Evolutionary conservation across 2,888 invertebrate genomes (phyloP), one percentile per base, ranked within the genome.

Genomic region (Ochropleura plecta): DNA sequence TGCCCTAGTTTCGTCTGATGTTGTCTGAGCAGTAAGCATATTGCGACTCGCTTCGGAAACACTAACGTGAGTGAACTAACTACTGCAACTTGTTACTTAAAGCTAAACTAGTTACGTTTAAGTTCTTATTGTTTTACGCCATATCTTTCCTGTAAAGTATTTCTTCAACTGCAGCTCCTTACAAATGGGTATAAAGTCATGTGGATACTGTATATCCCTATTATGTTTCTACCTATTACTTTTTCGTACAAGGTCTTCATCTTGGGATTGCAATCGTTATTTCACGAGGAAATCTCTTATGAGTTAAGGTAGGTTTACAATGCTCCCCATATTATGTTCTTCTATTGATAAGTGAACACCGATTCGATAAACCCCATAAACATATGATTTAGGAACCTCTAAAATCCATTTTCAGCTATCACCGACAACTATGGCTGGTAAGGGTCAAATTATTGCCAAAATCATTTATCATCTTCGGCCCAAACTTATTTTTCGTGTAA

Each of bases 1-100:
- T 55, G 81, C 16, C 81, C 65, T 66, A 81, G 76, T 81, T 81
- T 20, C 49, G 5, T n/a, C 16, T 10, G 76, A 46, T 62, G 76
- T 79, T 79, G 79, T 51, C 73, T 9, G 14, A 72, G 63, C 55
- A 60, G 55, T 5, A 12, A 73, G 55, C 55, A 60, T 66, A 81
- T 59, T 14, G 49, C 42, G 48, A 16, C 64, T 53, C 51, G 20
- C 30, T 30, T n/a, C 65, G 20, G 44, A 12, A 44, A 55, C 75
- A 59, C 60, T 49, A 49, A 30, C 65, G 65, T 59, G 46, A 48
- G 42, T 59, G n/a, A 14, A 70, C 12, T 53, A 62, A 62, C 30
- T 63, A 1, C 59, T 59, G 48, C 53, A 30, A 65, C 60, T 66
- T 62, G 44, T 74, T 65, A 60, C 73, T 51, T 16, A 42, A n/a